A percentile compares a stretch with the other conserved stretches of the same genome.
Conservation (phyloP, 23 tunicate genomes). For the Trididemnum clinides region DNA sequence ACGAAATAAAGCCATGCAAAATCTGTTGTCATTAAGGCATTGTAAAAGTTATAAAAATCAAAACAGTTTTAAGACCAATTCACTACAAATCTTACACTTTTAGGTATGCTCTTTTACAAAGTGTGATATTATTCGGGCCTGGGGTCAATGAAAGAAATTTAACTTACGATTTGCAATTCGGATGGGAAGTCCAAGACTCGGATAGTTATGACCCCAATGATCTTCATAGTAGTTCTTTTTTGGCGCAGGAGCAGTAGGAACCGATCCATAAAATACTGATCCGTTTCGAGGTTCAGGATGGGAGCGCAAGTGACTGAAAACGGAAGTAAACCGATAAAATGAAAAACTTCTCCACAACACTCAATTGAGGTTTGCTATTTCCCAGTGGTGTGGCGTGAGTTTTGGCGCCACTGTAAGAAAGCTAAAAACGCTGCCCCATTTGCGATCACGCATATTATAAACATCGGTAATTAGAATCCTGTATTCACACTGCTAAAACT, state of each 20-base stretch:
- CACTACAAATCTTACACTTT: no score
- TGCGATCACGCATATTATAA: no score
- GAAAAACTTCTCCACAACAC: no score
- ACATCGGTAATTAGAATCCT: no score
- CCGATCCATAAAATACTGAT: slow-evolving; percentile 66
- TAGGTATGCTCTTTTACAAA: neutral
- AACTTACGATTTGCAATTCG: slow-evolving; percentile 67
- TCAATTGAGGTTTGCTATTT: no score
- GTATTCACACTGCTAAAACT: no score
- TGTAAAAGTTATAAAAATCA: neutral
- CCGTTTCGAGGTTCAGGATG: slow-evolving; percentile 7
- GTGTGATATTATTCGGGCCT: neutral
- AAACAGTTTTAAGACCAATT: neutral
- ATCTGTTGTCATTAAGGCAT: neutral
- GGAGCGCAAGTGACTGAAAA: neutral
- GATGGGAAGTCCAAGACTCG: slow-evolving; percentile 68
- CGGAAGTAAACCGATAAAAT: no score
- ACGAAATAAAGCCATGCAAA: neutral
- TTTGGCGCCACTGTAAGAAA: no score
- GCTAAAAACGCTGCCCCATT: no score
- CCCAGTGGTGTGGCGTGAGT: no score
- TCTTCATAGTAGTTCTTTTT: slow-evolving; percentile 16
- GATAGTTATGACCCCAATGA: slow-evolving; percentile 38
- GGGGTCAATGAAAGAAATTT: neutral
- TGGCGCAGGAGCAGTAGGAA: slow-evolving; percentile 33